Base-by-base conservation (phyloP, 2,888 invertebrate genomes). In the Parascotia fuliginaria region DNA sequence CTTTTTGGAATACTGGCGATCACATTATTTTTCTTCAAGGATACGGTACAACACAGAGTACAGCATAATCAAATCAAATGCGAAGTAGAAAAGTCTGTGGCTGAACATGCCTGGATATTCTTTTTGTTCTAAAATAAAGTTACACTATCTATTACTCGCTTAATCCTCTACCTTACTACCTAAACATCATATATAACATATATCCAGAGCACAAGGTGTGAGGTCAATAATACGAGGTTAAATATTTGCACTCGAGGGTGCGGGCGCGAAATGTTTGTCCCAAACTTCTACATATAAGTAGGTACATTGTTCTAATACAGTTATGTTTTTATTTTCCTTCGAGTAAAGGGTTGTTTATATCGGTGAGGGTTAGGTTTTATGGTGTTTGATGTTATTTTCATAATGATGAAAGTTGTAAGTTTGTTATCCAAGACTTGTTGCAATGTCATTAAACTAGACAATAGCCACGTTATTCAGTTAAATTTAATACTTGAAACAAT, bases 151-250 rank as follows among this genome's bases (percentile, higher is more conserved):
- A 16, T 24, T 9, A 5, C 5, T 15, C 62, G 62, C 69, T 40
- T 12, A 3, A 24, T 15, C 57, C 12, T 14, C 3, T 42, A 34
- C 14, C 45, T 55, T 58, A 32, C 4, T n/a, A 32, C 57, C 27
- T 33, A 27, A 44, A 52, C 9, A 31, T 13, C 31, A 13, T 31
- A 33, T 36, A 40, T 56, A 53, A 54, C 54, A 65, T 72, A 71
- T 61, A 68, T 72, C 50, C 59, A 70, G 71, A 75, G 69, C 76
- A 73, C 73, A 75, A 85, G 85, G 87, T 87, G 85, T 75, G 77
- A 75, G 83, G 85, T 87, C 85, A 87, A 88, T 83, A 87, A 83
- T 83, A 77, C 76, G 65, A 75, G 82, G 79, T 79, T 83, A 88
- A 89, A 89, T 89, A 87, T 89, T 89, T 86, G 85, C 77, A 55